These are phyloP conservation scores for Heloderma charlesbogerti DNA, from an alignment of 2,113 vertebrate species.

Conservation along the genomic window DNA sequence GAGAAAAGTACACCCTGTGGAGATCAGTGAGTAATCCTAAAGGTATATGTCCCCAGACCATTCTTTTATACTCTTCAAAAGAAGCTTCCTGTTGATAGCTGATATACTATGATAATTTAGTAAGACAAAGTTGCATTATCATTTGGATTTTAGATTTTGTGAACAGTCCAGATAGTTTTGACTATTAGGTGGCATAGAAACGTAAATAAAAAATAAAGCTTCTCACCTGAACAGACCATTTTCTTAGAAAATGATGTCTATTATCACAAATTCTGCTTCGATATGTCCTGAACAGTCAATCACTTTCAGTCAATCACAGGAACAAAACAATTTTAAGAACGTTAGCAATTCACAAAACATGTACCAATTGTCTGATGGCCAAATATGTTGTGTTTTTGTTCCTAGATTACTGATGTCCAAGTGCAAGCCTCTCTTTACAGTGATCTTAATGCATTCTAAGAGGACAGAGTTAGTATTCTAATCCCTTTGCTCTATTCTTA, in stretches of 20 bases:
- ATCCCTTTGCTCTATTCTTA: no score
- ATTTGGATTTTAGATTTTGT: no score
- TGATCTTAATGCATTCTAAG: not conserved
- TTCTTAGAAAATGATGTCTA: not conserved
- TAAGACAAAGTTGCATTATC: not conserved
- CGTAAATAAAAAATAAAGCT: not conserved
- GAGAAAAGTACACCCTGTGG: slow-evolving; percentile 34
- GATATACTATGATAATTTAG: slow-evolving; percentile 14
- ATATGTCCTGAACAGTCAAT: not conserved
- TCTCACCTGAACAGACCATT: not conserved
- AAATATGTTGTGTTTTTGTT: slow-evolving; percentile 24
- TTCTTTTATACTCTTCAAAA: slow-evolving; percentile 6
- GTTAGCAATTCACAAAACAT: not conserved
- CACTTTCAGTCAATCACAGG: not conserved
- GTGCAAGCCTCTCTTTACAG: not conserved
- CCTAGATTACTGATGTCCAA: not conserved
- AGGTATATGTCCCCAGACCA: not conserved
- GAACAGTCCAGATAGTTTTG: no score
- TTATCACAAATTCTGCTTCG: slow-evolving; percentile 25
- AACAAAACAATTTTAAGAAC: not conserved
- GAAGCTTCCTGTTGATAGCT: not conserved
- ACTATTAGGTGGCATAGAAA: no score
- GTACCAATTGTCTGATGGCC: slow-evolving; percentile 5
- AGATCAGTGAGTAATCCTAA: slow-evolving; percentile 36
- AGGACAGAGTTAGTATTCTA: not conserved